Conservation (phyloP, 2,797 vertebrate species). For the Gymnothorax reevesii region DNA sequence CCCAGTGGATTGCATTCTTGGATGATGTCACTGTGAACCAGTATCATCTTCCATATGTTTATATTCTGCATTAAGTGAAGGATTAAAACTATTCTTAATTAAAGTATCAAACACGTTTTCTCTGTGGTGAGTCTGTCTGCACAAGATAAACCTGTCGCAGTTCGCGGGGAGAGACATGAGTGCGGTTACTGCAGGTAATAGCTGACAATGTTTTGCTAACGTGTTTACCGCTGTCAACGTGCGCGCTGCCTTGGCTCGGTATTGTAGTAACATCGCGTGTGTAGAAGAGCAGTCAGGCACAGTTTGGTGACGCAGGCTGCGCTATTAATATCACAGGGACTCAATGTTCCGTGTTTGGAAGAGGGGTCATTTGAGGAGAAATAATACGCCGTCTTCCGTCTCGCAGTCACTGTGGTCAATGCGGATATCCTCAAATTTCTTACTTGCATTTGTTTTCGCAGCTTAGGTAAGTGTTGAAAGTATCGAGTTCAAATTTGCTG, state of each 20-base stretch:
- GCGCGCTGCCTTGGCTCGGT: constrained; percentile 58
- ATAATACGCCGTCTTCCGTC: constrained; percentile 48
- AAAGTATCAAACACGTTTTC: not conserved
- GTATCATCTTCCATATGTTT: constrained; percentile 19
- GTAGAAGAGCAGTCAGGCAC: constrained; percentile 66
- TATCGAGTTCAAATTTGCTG: not conserved
- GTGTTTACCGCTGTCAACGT: constrained; percentile 53
- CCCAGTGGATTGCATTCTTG: not conserved
- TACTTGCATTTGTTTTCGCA: not conserved
- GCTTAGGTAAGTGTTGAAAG: not conserved
- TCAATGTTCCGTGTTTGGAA: constrained; percentile 74
- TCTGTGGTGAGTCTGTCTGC: not conserved
- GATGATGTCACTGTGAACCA: not conserved
- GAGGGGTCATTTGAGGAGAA: constrained; percentile 76
- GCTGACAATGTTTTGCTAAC: constrained; percentile 57
- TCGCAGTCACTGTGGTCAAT: constrained; percentile 30
- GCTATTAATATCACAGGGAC: constrained; percentile 70
- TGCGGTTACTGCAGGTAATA: not conserved
- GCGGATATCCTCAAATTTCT: not conserved
- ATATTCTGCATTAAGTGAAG: not conserved
- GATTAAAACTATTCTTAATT: not conserved
- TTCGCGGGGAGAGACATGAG: constrained; percentile 35
- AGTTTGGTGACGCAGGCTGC: constrained; percentile 75
- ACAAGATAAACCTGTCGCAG: not conserved
- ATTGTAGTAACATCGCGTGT: constrained; percentile 71